Percentiles rank a stretch among this genome's conserved stretches.
Evolutionary conservation across 2,888 invertebrate species (phyloP).

Genomic region (Ypsolopha sequella): DNA sequence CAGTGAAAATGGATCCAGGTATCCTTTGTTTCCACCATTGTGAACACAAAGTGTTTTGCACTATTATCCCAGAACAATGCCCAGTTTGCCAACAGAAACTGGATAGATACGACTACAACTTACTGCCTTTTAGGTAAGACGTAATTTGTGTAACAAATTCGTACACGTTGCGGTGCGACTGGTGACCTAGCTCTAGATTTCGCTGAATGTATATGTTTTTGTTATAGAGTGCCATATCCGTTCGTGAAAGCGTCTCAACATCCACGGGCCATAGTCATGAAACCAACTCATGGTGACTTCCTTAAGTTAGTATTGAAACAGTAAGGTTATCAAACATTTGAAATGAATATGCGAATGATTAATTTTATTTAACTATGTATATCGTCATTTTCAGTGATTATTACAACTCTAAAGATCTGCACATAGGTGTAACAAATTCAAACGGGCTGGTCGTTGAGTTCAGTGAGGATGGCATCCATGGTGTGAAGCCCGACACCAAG

Average conservation of each 20-base stretch:
- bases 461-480: conserved; percentile 81
- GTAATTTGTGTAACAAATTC: background rate
- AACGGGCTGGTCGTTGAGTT: conserved; percentile 85
- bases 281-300: conserved; percentile 90
- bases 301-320: conserved; percentile 74
- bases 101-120: conserved; percentile 72
- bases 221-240: conserved; percentile 84
- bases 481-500: conserved; percentile 68
- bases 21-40: conserved; percentile 95
- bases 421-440: conserved; percentile 91
- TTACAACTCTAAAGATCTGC: conserved; percentile 85
- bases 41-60: conserved; percentile 85
- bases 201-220: conserved; percentile 23
- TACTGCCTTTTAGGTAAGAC: conserved; percentile 81
- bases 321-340: background rate
- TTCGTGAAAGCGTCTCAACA: conserved; percentile 85
- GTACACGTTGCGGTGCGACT: background rate
- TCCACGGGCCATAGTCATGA: conserved; percentile 86
- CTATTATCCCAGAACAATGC: conserved; percentile 80
- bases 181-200: conserved; percentile 5
- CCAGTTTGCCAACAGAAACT: conserved; percentile 78
- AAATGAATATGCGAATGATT: background rate
- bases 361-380: background rate
- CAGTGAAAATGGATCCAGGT: conserved; percentile 76
- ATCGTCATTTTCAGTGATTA: conserved; percentile 76